These are phyloP conservation scores for Argyresthia albistria DNA, from an alignment of 2,888 invertebrate genomes.

Conservation along the genomic window DNA sequence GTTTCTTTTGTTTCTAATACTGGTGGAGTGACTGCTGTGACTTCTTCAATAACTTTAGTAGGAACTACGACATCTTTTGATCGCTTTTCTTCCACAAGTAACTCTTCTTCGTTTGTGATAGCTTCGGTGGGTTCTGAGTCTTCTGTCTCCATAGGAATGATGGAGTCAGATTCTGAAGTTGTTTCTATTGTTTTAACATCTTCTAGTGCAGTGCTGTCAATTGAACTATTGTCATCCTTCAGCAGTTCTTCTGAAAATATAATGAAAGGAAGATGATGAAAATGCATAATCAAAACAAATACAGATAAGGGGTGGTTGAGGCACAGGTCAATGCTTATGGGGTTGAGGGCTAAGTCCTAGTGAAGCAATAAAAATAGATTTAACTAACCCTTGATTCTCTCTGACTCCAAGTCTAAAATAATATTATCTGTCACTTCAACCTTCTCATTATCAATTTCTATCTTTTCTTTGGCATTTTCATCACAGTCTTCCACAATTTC, in stretches of 20 bases:
- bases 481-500: slow-evolving; percentile 40
- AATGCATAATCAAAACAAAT: neutral
- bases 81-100: neutral
- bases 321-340: neutral
- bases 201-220: slow-evolving; percentile 15
- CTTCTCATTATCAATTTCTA: neutral
- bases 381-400: slow-evolving; percentile 28
- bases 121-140: neutral
- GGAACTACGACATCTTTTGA: slow-evolving; percentile 8
- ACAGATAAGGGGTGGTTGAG: neutral
- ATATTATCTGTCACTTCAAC: too few relatives aligned
- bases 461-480: slow-evolving; percentile 66
- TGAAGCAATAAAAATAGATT: neutral
- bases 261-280: neutral
- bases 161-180: slow-evolving; percentile 8
- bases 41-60: slow-evolving; percentile 7
- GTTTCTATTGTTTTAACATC: slow-evolving; percentile 10
- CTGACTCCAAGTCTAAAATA: slow-evolving; percentile 3
- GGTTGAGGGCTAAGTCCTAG: neutral
- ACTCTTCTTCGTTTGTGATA: too few relatives aligned
- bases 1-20: neutral
- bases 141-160: slow-evolving; percentile 9
- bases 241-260: slow-evolving; percentile 28
- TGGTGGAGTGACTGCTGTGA: slow-evolving; percentile 13
- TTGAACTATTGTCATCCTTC: slow-evolving; percentile 19